phyloP scores from a whole-genome alignment of 1,140 invertebrate species.

The Pseudomyrmex cubaensis region DNA sequence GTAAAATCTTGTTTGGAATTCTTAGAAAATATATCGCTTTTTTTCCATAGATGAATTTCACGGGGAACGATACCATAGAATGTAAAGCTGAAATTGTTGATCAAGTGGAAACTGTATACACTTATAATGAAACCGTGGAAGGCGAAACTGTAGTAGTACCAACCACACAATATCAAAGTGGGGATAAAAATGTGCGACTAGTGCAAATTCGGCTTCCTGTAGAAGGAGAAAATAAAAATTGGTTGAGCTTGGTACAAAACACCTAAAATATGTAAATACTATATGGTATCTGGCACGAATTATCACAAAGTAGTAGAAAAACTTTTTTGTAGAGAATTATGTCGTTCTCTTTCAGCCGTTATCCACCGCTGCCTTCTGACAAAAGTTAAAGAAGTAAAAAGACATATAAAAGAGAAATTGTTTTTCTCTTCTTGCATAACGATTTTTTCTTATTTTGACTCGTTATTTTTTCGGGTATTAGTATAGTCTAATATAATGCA shows the following conservation, averaged over 20 bases:
- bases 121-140: slow-evolving; percentile 79
- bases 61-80: slow-evolving; percentile 73
- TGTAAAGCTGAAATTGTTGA: slow-evolving; percentile 77
- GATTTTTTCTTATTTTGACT: no score
- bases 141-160: slow-evolving; percentile 81
- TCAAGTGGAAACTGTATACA: slow-evolving; percentile 79
- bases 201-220: slow-evolving; percentile 83
- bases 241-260: slow-evolving; percentile 83
- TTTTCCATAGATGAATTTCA: slow-evolving; percentile 74
- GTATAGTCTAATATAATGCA: no score
- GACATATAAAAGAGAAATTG: no score
- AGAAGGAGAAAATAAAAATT: slow-evolving; percentile 78
- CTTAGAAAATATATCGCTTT: neutral
- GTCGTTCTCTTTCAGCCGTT: no score
- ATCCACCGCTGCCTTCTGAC: no score
- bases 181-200: slow-evolving; percentile 79
- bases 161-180: slow-evolving; percentile 76
- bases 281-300: slow-evolving; percentile 19
- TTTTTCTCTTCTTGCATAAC: no score
- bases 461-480: no score
- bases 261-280: slow-evolving; percentile 69
- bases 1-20: neutral
- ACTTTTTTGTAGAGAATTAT: no score
- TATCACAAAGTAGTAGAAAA: no score
- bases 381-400: no score